A percentile compares a stretch with the other conserved stretches of the same genome.
Evolutionary conservation across 2,888 invertebrate species (phyloP).

Genomic region (Frankliniella fusca): DNA sequence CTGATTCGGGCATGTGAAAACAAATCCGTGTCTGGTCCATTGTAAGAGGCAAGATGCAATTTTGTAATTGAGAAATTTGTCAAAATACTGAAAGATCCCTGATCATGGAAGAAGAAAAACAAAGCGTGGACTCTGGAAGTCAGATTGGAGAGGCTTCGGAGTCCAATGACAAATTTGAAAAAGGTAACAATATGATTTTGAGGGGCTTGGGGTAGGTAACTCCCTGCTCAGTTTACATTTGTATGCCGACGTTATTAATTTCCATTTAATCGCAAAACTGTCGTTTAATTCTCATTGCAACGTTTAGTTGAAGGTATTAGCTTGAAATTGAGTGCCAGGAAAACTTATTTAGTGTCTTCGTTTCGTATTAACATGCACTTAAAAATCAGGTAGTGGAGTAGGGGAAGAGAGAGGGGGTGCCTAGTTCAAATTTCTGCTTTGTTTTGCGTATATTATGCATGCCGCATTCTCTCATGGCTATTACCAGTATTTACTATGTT

Average conservation of each 20-base stretch:
- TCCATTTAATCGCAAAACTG: background rate
- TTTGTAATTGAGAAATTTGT: background rate
- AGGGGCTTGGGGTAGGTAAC: background rate
- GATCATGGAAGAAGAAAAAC: background rate
- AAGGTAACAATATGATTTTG: background rate
- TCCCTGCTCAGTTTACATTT: background rate
- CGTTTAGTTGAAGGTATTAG: background rate
- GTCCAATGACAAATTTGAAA: background rate
- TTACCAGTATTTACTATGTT: no score
- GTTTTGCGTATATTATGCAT: no score
- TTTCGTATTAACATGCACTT: background rate
- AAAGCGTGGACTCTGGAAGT: background rate
- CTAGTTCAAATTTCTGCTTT: no score
- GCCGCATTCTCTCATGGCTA: no score
- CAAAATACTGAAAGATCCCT: background rate
- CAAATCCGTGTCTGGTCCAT: constrained; percentile 13
- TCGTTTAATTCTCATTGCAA: background rate
- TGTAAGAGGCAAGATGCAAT: background rate
- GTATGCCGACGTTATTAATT: background rate
- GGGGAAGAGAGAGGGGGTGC: no score
- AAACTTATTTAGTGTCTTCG: background rate
- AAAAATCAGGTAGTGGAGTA: background rate
- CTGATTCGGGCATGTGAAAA: background rate
- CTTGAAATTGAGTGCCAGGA: background rate
- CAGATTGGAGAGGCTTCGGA: background rate